Evolutionary conservation across 2,888 invertebrate species (phyloP), one percentile per base, ranked within the genome.

Genomic region (Marronus borbonicus): DNA sequence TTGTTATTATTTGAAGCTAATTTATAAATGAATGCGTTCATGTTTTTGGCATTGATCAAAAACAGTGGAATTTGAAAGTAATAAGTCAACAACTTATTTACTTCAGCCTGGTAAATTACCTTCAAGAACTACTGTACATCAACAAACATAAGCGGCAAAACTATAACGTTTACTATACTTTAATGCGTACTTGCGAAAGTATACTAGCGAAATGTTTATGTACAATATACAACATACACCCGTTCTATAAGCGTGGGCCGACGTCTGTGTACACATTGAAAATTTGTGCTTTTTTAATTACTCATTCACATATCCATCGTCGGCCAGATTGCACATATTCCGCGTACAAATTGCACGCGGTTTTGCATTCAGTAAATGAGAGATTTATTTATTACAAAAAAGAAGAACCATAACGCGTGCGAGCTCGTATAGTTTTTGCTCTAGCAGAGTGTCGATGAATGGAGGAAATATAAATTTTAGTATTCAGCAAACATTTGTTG

Each of bases 211-310:
- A 17, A 52, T 52, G 17, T 52, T 52, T 52, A 52, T 52, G 17
- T 52, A 17, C 5, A 1, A 36, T 36, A 7, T 5, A 36, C 31
- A 36, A 36, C 52, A 52, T 52, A 17, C 17, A 17, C 17, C 17
- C 52, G 17, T 52, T 52, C 52, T 52, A 14, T 52, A 52, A 52
- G 52, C 52, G 52, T 52, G 4, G 0, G 17, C n/a, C n/a, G n/a
- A 1, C 52, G 44, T 12, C 44, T 44, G 52, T 52, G 14, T 17
- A 52, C 52, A 52, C 52, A 52, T 17, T 52, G 52, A 52, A 52
- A 52, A 52, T 17, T 52, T n/a, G 52, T 52, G 52, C n/a, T 44
- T 52, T 52, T 52, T 52, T 52, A 52, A 52, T 52, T 52, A 52
- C 52, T n/a, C 52, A 52, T 52, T 52, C 52, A 52, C n/a, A 0